These are phyloP conservation scores for Psittacula echo DNA, from an alignment of 2,797 vertebrate genomes.

Conservation along the genomic window DNA sequence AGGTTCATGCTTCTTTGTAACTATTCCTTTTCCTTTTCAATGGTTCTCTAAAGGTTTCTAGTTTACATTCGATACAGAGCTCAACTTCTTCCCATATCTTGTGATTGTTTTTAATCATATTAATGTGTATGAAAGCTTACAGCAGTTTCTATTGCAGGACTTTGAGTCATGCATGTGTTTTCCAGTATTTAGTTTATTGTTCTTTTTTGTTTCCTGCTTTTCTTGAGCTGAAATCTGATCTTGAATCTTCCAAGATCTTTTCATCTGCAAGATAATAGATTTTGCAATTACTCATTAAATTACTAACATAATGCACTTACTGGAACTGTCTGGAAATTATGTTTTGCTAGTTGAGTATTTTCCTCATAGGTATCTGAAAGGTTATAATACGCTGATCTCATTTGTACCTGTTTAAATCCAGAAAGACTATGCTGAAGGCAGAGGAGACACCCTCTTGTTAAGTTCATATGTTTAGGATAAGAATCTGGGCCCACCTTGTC, in stretches of 20 bases:
- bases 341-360: background rate
- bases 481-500: background rate
- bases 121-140: background rate
- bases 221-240: constrained; percentile 43
- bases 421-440: background rate
- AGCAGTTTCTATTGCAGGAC: constrained; percentile 27
- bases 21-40: background rate
- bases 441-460: background rate
- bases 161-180: constrained; percentile 48
- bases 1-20: background rate
- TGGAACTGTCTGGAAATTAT: constrained; percentile 7
- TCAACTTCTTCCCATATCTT: background rate
- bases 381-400: background rate
- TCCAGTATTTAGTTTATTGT: constrained; percentile 36
- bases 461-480: background rate
- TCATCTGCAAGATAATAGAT: constrained; percentile 49
- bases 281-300: constrained; percentile 49
- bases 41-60: background rate
- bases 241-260: constrained; percentile 49
- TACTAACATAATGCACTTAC: constrained; percentile 16
- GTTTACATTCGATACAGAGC: background rate
- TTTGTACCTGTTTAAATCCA: background rate
- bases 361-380: background rate
- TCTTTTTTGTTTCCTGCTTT: constrained; percentile 47
- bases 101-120: background rate